Conservation (phyloP, 1,140 invertebrate species). For the Brachionus calyciflorus region DNA sequence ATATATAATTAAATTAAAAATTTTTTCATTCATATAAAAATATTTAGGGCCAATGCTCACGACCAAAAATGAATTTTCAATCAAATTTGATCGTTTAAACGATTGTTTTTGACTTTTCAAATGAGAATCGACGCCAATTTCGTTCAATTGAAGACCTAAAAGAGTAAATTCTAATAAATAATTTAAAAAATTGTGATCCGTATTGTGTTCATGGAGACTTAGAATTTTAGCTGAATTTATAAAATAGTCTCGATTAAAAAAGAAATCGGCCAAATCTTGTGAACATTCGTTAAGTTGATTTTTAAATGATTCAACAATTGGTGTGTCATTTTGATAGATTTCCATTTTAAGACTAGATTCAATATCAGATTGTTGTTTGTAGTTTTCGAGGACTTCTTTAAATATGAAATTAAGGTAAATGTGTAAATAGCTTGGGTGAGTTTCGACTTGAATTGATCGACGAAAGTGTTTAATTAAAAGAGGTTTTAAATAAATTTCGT, state of each 20-base stretch:
- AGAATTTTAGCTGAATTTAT: not conserved
- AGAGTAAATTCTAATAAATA: not conserved
- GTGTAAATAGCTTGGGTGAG: not conserved
- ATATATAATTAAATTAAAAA: constrained; percentile 28
- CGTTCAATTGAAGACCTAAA: not conserved
- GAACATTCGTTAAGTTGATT: not conserved
- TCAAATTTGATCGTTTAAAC: not conserved
- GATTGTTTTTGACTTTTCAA: not conserved
- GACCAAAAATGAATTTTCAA: not conserved
- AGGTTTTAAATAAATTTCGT: not conserved
- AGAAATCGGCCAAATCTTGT: not conserved
- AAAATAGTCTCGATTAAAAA: constrained; percentile 25
- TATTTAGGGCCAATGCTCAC: not conserved
- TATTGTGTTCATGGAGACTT: not conserved
- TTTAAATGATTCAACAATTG: not conserved
- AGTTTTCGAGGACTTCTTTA: not conserved
- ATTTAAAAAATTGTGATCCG: not conserved
- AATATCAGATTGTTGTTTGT: not conserved
- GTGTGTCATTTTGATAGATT: not conserved
- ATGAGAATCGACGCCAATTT: not conserved
- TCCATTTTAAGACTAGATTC: not conserved
- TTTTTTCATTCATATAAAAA: constrained; percentile 24
- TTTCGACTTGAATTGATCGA: constrained; percentile 5
- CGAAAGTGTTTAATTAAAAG: not conserved
- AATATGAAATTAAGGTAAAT: constrained; percentile 1